Evolutionary conservation across 2,797 vertebrate genomes (phyloP).

Genomic region (Onychomys arenicola): DNA sequence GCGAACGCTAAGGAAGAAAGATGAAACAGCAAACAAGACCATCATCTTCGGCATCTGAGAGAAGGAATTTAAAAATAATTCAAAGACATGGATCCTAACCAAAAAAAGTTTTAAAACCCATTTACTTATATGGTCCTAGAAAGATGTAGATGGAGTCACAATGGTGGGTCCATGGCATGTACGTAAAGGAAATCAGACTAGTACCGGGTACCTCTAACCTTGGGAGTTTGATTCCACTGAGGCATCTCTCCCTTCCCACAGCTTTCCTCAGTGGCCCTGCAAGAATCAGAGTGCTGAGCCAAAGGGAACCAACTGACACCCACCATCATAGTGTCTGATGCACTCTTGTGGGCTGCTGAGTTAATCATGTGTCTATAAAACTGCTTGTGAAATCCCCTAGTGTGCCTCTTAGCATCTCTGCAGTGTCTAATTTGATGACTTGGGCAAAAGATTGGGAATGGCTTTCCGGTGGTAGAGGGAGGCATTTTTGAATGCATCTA

Average conservation of each 20-base stretch:
- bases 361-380: conserved; percentile 42
- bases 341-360: background rate
- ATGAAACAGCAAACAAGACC: conserved; percentile 10
- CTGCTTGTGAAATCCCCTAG: background rate
- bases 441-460: conserved; percentile 14
- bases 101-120: conserved; percentile 18
- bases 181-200: background rate
- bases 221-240: background rate
- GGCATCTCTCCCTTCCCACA: background rate
- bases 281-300: background rate
- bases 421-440: conserved; percentile 43
- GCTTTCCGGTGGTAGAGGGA: background rate
- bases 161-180: background rate
- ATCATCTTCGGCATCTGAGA: conserved; percentile 39
- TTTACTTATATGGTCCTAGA: conserved; percentile 42
- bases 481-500: background rate
- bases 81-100: background rate
- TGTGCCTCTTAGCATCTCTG: conserved; percentile 2
- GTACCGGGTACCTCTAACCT: background rate
- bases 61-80: conserved; percentile 36
- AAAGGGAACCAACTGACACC: background rate
- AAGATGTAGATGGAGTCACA: conserved; percentile 32
- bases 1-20: background rate
- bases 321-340: background rate
- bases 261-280: fast-evolving